Base-by-base conservation (phyloP, 2,113 vertebrate genomes). In the Rhinogobius similis region DNA sequence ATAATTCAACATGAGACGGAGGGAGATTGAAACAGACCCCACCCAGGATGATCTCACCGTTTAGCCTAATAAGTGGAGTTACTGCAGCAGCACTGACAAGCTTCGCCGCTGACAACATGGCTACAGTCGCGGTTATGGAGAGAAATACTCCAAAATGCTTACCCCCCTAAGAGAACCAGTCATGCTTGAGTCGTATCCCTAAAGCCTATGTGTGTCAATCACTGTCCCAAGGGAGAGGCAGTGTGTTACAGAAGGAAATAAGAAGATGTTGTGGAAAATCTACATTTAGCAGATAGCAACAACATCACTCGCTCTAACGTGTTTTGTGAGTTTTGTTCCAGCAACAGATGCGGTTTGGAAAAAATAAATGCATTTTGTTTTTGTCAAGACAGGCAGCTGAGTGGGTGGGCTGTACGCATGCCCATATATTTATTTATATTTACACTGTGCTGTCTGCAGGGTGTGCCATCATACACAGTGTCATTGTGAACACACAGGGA, bases 121-220 rank as follows among this genome's bases (percentile, higher is more conserved):
- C 68, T 73, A 27, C 71, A 65, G 76, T 67, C 39, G 81, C 75
- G 74, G 80, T 78, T 76, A 71, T 66, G 67, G 64, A 77, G 70
- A 82, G 72, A 90, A 82, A 86, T 73, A 84, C 77, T 81, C 71
- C 65, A 81, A 87, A 90, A 84, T 83, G 78, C 62, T 77, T 77
- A 71, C 73, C 53, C 73, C 73, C 81, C 59, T 75, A 78, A 68
- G 78, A 88, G 85, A 88, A 63, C 67, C 85, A 88, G 83, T 84
- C 85, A 86, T 82, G 84, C 87, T 86, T 87, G 80, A 78, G 82
- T 88, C 79, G 76, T 69, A 85, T 86, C 77, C 84, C 84, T 71
- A 81, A 90, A 89, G 87, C 82, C 76, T 87, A 86, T 62, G 78
- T 78, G 85, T 91, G 88, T 88, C 88, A 89, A 85, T 88, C 90